Evolutionary conservation across 2,113 vertebrate genomes (phyloP).

Genomic region (human): GRCh38 chr3:81799501-81800000

Average conservation of each 20-base stretch:
- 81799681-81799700: conserved; percentile 56
- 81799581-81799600: conserved; percentile 46
- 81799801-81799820: neutral
- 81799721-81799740: conserved; percentile 51
- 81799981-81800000: no score
- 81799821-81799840: neutral
- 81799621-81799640: conserved; percentile 48
- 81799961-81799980: no score
- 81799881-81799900: neutral
- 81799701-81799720: conserved; percentile 16
- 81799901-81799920: neutral
- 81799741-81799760: neutral
- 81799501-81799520: conserved; percentile 70
- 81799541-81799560: conserved; percentile 58
- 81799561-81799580: conserved; percentile 61
- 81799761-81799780: neutral
- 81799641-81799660: conserved; percentile 33
- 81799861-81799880: neutral
- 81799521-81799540: conserved; percentile 66
- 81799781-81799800: neutral
- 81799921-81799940: neutral
- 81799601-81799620: conserved; percentile 68
- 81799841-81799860: neutral
- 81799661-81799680: conserved; percentile 41
- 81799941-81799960: neutral